phyloP scores from a whole-genome alignment of 2,888 invertebrate genomes.

The Ornithoptera alexandrae region DNA sequence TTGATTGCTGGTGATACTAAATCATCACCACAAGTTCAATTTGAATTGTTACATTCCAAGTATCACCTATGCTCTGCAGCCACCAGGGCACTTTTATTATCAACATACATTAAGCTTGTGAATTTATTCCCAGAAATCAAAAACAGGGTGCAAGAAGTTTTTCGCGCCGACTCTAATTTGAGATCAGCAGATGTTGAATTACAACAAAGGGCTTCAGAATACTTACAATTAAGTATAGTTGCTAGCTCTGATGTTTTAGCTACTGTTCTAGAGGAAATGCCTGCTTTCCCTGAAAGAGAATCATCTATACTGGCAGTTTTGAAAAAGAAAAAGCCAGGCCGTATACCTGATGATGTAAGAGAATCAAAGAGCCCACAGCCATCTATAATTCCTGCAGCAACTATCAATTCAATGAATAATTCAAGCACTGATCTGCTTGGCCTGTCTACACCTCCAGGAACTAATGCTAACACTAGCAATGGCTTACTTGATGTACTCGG shows the following conservation, averaged over 20 bases:
- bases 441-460: slow-evolving; percentile 92
- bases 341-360: slow-evolving; percentile 93
- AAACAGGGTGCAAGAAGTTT: slow-evolving; percentile 96
- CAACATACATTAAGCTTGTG: slow-evolving; percentile 99
- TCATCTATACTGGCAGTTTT: slow-evolving; percentile 98
- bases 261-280: slow-evolving; percentile 99
- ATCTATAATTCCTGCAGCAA: slow-evolving; percentile 63
- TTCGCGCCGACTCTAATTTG: slow-evolving; percentile 95
- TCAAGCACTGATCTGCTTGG: slow-evolving; percentile 91
- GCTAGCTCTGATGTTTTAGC: slow-evolving; percentile 98
- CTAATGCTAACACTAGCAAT: slow-evolving; percentile 83
- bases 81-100: slow-evolving; percentile 96
- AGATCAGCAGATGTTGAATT: slow-evolving; percentile 98
- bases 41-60: slow-evolving; percentile 98
- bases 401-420: slow-evolving; percentile 74
- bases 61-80: slow-evolving; percentile 98
- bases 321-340: slow-evolving; percentile 98
- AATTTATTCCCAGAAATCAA: slow-evolving; percentile 99
- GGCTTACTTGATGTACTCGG: slow-evolving; percentile 95
- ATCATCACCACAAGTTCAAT: slow-evolving; percentile 98
- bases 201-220: slow-evolving; percentile 98
- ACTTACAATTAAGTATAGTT: slow-evolving; percentile 96
- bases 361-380: slow-evolving; percentile 89
- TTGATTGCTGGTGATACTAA: slow-evolving; percentile 99
- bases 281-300: slow-evolving; percentile 99